These are phyloP conservation scores for Clarias gariepinus DNA, from an alignment of 2,113 vertebrate species.

Conservation along the genomic window DNA sequence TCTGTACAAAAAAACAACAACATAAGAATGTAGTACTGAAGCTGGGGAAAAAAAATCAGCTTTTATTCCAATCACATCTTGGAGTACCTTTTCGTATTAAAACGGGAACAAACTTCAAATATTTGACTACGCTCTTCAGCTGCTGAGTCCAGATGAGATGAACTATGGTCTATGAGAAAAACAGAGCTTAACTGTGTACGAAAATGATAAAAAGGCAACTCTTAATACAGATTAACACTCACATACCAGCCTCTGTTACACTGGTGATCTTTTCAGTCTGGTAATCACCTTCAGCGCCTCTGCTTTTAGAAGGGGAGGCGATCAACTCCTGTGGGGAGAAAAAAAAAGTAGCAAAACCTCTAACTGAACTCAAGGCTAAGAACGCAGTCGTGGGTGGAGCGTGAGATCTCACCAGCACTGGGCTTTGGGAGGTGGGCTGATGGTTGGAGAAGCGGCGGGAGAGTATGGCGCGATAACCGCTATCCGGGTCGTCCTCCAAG, in stretches of 20 bases:
- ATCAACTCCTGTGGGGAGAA: constrained; percentile 76
- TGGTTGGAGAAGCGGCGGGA: constrained; percentile 77
- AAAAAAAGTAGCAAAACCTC: constrained; percentile 28
- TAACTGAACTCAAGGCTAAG: neutral
- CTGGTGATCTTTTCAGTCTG: constrained; percentile 61
- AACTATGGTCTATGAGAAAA: constrained; percentile 45
- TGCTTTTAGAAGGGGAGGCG: constrained; percentile 67
- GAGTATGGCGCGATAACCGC: constrained; percentile 76
- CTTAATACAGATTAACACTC: neutral
- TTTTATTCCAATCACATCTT: neutral
- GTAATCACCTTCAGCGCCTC: constrained; percentile 67
- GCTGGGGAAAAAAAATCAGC: neutral
- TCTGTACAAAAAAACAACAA: constrained; percentile 47
- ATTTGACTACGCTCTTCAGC: constrained; percentile 68
- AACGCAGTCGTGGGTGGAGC: neutral
- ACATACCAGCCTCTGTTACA: constrained; percentile 40
- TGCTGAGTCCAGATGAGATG: constrained; percentile 49
- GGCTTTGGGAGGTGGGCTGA: constrained; percentile 77
- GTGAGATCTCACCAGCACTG: constrained; percentile 77
- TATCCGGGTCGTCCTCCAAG: constrained; percentile 78
- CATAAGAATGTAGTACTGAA: neutral
- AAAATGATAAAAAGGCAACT: neutral
- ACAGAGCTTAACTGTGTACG: neutral
- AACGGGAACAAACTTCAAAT: constrained; percentile 54
- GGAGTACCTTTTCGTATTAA: constrained; percentile 62